Base-by-base conservation (phyloP, 1,140 invertebrate genomes). In the Caenorhabditis brenneri region DNA sequence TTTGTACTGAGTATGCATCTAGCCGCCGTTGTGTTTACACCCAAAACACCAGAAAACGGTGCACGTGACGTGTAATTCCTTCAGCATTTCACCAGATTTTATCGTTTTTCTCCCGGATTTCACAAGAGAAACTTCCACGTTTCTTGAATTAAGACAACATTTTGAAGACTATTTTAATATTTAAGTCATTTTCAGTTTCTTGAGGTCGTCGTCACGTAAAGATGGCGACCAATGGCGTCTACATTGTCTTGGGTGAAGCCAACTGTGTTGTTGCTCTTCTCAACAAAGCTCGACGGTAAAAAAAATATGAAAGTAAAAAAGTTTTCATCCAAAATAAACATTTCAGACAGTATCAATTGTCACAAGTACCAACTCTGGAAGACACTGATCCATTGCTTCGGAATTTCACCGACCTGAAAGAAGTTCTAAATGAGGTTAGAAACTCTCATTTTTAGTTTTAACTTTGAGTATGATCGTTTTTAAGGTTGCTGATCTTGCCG, bases 161-260 rank as follows among this genome's bases (percentile, higher is more conserved):
- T 48, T 79, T 33, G 24, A 5, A 5, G 16, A 74, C 12, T 27
- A 3, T 46, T 15, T 12, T 10, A 22, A 31, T 15, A 24, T 22
- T 27, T 15, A 36, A 80, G 5, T 2, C 15, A 19, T 6, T 12
- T 6, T 42, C 39, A 36, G 15, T 51, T 80, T 53, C 48, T 39
- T 36, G 22, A 36, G 49, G 53, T 42, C 53, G 49, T 58, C 49
- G 19, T 58, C 49, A n/a, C 2, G 27, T 3, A 49, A 53, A 60
- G 80, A 87, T 87, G 86, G 79, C 86, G 55, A 83, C 88, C 33
- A 87, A 87, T 51, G 86, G 86, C 46, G 80, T 87, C 19, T 87
- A 87, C 81, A 82, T 87, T 58, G 86, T 87, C 24, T 58, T 83
- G 79, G 86, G 86, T 48, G 86, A 87, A 53, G 81, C 82, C 5